Conservation (phyloP, 2,113 vertebrate species). For the Myiozetetes cayanensis region DNA sequence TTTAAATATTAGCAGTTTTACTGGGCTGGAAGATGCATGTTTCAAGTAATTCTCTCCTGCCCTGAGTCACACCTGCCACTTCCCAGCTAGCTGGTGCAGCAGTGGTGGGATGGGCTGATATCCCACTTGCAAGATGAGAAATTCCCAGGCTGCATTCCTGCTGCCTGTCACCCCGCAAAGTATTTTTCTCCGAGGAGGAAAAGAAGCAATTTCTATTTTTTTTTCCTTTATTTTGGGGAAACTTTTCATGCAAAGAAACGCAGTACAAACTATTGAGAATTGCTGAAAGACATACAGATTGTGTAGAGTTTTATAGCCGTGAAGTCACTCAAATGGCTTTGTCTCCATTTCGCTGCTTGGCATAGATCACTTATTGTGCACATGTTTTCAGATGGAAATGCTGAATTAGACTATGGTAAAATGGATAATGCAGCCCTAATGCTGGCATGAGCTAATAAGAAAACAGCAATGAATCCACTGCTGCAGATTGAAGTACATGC, state of each 20-base stretch:
- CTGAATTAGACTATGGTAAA: constrained; percentile 72
- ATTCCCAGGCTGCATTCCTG: background rate
- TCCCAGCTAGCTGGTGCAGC: background rate
- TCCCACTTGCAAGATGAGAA: background rate
- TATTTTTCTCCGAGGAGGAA: background rate
- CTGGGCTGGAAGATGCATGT: background rate
- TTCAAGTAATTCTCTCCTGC: background rate
- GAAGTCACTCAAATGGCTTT: constrained; percentile 67
- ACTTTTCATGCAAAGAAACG: constrained; percentile 11
- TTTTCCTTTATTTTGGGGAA: background rate
- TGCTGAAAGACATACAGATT: constrained; percentile 35
- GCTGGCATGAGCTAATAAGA: constrained; percentile 76
- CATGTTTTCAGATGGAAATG: constrained; percentile 76
- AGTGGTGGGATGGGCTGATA: background rate
- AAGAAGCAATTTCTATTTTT: background rate
- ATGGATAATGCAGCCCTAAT: constrained; percentile 72
- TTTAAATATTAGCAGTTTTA: background rate
- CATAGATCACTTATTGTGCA: constrained; percentile 74
- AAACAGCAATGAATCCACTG: constrained; percentile 67
- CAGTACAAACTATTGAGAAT: constrained; percentile 8
- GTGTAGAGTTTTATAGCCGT: constrained; percentile 41
- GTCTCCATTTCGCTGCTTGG: constrained; percentile 65
- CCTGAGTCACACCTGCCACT: background rate
- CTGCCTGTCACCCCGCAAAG: background rate
- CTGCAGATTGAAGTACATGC: constrained; percentile 70